phyloP scores from a whole-genome alignment of 2,113 vertebrate genomes.

The Empidonax alnorum region DNA sequence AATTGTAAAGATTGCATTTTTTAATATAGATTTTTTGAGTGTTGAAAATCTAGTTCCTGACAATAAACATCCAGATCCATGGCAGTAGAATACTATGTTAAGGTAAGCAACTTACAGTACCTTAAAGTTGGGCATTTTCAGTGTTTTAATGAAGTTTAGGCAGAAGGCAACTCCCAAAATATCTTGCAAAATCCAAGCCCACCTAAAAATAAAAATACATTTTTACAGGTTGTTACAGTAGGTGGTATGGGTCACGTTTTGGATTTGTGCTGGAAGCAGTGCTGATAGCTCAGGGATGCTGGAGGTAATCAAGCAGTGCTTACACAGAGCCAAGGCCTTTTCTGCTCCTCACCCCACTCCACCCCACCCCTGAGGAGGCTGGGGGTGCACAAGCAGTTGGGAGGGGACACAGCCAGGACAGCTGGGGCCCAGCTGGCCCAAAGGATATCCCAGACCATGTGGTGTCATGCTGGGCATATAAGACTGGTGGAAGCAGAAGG shows the following conservation, averaged over 20 bases:
- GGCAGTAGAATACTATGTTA: not conserved
- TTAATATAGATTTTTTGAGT: not conserved
- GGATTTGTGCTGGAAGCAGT: not conserved
- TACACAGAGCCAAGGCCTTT: not conserved
- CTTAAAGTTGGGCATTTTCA: slow-evolving; percentile 95
- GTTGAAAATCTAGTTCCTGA: not conserved
- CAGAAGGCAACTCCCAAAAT: slow-evolving; percentile 94
- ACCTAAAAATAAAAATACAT: slow-evolving; percentile 77
- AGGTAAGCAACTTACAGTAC: slow-evolving; percentile 72
- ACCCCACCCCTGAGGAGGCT: not conserved
- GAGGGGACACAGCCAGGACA: not conserved
- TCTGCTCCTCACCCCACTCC: not conserved
- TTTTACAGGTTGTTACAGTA: not conserved
- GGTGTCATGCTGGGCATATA: no score
- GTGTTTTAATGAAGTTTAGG: slow-evolving; percentile 93
- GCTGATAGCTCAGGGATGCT: not conserved
- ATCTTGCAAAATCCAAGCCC: slow-evolving; percentile 98
- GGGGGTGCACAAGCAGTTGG: not conserved
- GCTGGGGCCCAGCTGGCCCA: not conserved
- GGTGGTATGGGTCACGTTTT: not conserved
- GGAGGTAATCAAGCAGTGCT: not conserved
- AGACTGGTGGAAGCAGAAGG: not conserved
- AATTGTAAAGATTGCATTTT: not conserved
- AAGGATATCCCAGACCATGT: not conserved
- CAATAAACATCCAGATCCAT: not conserved